phyloP scores from a whole-genome alignment of 1,140 invertebrate genomes.

The Psix sp. region DNA sequence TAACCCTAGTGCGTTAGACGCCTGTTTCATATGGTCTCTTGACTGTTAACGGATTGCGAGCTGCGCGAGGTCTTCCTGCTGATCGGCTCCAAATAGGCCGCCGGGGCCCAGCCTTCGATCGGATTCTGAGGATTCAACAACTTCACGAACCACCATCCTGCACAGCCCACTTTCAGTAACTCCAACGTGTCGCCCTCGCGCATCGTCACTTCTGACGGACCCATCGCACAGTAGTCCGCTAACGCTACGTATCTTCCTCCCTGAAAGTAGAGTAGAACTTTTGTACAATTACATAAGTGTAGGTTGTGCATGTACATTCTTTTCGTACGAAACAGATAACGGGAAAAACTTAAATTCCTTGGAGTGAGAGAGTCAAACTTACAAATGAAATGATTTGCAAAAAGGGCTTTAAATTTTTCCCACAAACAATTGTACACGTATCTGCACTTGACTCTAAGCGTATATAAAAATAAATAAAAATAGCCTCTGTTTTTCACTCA shows the following conservation, averaged over 20 bases:
- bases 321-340: too few relatives aligned
- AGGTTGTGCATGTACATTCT: too few relatives aligned
- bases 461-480: too few relatives aligned
- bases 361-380: too few relatives aligned
- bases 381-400: too few relatives aligned
- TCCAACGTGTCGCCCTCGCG: conserved; percentile 92
- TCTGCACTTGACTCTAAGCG: too few relatives aligned
- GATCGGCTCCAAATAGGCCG: conserved; percentile 91
- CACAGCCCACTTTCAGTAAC: conserved; percentile 92
- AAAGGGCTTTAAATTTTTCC: too few relatives aligned
- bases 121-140: conserved; percentile 80
- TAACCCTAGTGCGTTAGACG: conserved; percentile 73
- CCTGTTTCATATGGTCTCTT: conserved; percentile 76
- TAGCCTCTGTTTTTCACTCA: too few relatives aligned
- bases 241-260: conserved; percentile 88
- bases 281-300: conserved; percentile 11
- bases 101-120: conserved; percentile 94
- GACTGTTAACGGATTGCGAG: conserved; percentile 76
- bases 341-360: too few relatives aligned
- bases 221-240: conserved; percentile 93
- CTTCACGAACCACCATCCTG: conserved; percentile 97
- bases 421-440: too few relatives aligned
- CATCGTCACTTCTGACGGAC: conserved; percentile 91
- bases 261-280: conserved; percentile 69
- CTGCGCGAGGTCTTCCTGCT: conserved; percentile 85